Base-by-base conservation (phyloP, 2,113 vertebrate genomes). In the Scopus umbretta region DNA sequence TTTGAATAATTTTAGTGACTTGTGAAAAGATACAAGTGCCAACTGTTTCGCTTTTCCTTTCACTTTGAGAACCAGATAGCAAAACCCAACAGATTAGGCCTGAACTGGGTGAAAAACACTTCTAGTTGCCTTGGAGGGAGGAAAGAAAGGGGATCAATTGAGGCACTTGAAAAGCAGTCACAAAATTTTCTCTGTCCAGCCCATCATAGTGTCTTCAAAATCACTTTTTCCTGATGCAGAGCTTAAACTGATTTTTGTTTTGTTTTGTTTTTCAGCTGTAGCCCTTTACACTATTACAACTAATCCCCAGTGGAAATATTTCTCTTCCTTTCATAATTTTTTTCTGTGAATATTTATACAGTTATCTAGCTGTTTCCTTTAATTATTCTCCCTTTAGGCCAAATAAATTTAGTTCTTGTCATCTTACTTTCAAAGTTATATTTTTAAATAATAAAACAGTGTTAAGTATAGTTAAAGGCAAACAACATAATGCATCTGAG, bases 381-480 rank as follows among this genome's bases (percentile, higher is more conserved):
- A 84, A 67, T 94, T 89, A 34, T 81, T 94, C 52, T 92, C 61
- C 61, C 76, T 72, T 78, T 32, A 71, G 84, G 65, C 61, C 52
- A 86, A 92, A 84, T 84, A 94, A 90, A 91, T 87, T 55, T 78
- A 82, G 36, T 43, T 84, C 27, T 91, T 96, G 43, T 89, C 65
- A 56, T 89, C 87, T 87, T 94, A 45, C 90, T 96, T 94, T 79
- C 61, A 75, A 87, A 89, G 55, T 49, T 79, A 5, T 90, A 38
- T 75, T 95, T 80, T 96, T 85, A 85, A 95, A 79, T 75, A 80
- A 68, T 61, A 90, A 91, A 86, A 5, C 16, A 71, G 14, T 55
- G 22, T 74, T 94, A 91, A 89, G 81, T 85, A n/a, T 52, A 82
- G 38, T 86, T 92, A 59, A 91, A 95, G 80, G 76, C 34, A 85